These are phyloP conservation scores for Anhinga anhinga DNA, from an alignment of 2,113 vertebrate genomes.

Conservation along the genomic window DNA sequence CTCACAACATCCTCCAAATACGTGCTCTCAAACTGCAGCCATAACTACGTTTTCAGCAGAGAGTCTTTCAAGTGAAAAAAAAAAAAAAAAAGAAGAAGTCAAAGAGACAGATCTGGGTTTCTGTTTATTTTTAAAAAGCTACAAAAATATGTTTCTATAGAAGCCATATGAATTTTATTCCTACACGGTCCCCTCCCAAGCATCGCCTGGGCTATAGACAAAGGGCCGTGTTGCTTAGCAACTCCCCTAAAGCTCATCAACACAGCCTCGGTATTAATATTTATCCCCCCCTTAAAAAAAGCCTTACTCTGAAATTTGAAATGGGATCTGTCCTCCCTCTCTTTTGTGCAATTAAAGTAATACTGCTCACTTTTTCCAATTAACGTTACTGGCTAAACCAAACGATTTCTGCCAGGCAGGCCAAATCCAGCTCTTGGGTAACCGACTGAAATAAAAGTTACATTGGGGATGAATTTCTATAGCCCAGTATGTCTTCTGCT, in stretches of 20 bases:
- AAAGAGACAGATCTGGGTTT: slow-evolving; percentile 8
- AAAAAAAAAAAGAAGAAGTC: background rate
- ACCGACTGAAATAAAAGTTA: background rate
- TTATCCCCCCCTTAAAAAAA: slow-evolving; percentile 42
- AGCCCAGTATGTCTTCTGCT: background rate
- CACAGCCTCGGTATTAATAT: slow-evolving; percentile 75
- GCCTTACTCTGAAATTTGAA: slow-evolving; percentile 69
- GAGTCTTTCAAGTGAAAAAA: background rate
- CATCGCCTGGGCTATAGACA: slow-evolving; percentile 63
- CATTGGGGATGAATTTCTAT: background rate
- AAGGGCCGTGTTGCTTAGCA: slow-evolving; percentile 77
- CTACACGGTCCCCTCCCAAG: background rate
- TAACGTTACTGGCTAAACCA: background rate
- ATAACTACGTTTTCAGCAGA: background rate
- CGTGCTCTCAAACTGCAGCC: background rate
- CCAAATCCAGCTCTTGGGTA: background rate
- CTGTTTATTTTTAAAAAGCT: slow-evolving; percentile 3
- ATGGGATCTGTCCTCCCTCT: slow-evolving; percentile 26
- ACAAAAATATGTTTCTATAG: slow-evolving; percentile 22
- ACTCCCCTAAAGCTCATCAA: slow-evolving; percentile 77
- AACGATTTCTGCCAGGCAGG: background rate
- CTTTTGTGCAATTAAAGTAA: slow-evolving; percentile 25
- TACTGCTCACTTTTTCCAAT: background rate
- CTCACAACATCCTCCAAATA: background rate
- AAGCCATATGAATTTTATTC: slow-evolving; percentile 50